Evolutionary conservation across 2,113 vertebrate genomes (phyloP).

Genomic region (Brienomyrus longianalis): DNA sequence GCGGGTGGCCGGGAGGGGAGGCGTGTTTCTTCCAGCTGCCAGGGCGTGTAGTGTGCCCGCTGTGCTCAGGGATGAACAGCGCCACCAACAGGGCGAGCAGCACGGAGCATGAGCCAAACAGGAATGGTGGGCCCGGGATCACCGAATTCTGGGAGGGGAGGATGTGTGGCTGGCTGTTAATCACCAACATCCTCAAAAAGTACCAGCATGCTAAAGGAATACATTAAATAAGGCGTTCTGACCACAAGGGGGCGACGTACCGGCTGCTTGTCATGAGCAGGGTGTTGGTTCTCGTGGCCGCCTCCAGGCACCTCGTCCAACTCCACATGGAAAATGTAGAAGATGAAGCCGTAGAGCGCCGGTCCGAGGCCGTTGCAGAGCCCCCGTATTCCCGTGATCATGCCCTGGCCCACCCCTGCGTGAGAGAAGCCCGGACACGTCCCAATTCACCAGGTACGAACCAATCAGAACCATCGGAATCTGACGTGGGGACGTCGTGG

Average conservation of each 20-base stretch:
- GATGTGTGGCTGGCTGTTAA: not conserved
- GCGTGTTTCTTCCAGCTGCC: constrained; percentile 79
- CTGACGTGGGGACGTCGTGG: too few species aligned
- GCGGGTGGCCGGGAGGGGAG: constrained; percentile 67
- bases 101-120: constrained; percentile 77
- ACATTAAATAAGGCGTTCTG: not conserved
- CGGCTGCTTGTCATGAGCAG: constrained; percentile 45
- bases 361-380: constrained; percentile 80
- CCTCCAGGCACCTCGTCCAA: constrained; percentile 67
- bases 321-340: constrained; percentile 83
- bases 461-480: not conserved
- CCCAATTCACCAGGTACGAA: not conserved
- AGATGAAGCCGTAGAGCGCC: constrained; percentile 81
- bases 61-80: constrained; percentile 81
- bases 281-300: constrained; percentile 48
- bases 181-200: not conserved
- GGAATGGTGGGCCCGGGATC: constrained; percentile 76
- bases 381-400: constrained; percentile 81
- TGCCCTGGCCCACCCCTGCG: constrained; percentile 79
- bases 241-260: constrained; percentile 12
- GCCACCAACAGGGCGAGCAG: constrained; percentile 78
- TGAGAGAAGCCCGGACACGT: not conserved
- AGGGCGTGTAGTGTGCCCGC: constrained; percentile 60
- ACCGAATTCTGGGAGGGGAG: constrained; percentile 65
- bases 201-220: not conserved